Conservation (phyloP, 2,113 vertebrate genomes). For the Macquaria ambigua region DNA sequence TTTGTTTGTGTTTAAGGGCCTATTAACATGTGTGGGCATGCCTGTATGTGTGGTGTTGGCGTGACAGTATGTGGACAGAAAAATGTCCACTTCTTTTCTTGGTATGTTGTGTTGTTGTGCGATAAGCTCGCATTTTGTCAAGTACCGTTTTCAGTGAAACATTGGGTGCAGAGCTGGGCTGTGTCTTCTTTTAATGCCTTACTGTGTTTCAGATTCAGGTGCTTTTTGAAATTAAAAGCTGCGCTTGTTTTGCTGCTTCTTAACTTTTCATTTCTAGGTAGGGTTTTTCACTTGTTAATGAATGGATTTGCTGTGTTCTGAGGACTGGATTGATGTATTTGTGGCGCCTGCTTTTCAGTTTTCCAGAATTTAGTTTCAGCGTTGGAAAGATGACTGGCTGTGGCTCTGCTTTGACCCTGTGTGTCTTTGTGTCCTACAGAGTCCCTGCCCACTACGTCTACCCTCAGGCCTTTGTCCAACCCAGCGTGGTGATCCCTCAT, state of each 20-base stretch:
- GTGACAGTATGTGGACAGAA: constrained; percentile 70
- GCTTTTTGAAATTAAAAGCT: constrained; percentile 74
- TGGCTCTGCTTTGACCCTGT: constrained; percentile 53
- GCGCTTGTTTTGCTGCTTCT: constrained; percentile 80
- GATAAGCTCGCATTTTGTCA: constrained; percentile 78
- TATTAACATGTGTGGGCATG: constrained; percentile 83
- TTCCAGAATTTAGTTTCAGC: constrained; percentile 62
- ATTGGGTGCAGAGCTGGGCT: constrained; percentile 73
- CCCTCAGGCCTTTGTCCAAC: constrained; percentile 96
- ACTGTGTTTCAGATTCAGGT: constrained; percentile 69
- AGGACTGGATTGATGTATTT: constrained; percentile 81
- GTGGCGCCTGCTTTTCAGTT: constrained; percentile 75
- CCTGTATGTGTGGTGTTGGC: constrained; percentile 74
- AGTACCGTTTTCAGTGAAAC: constrained; percentile 57
- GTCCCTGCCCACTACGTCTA: constrained; percentile 97
- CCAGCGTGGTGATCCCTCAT: constrained; percentile 94
- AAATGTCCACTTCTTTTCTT: constrained; percentile 63
- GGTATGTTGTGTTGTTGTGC: constrained; percentile 75
- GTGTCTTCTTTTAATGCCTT: constrained; percentile 72
- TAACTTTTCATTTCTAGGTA: constrained; percentile 73
- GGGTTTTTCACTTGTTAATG: constrained; percentile 75
- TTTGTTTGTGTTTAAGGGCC: constrained; percentile 54
- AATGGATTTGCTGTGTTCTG: constrained; percentile 85
- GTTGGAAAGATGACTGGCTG: constrained; percentile 20
- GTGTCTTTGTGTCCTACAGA: constrained; percentile 85